These are phyloP conservation scores for Furcifer pardalis DNA, from an alignment of 2,797 vertebrate species.

Conservation along the genomic window DNA sequence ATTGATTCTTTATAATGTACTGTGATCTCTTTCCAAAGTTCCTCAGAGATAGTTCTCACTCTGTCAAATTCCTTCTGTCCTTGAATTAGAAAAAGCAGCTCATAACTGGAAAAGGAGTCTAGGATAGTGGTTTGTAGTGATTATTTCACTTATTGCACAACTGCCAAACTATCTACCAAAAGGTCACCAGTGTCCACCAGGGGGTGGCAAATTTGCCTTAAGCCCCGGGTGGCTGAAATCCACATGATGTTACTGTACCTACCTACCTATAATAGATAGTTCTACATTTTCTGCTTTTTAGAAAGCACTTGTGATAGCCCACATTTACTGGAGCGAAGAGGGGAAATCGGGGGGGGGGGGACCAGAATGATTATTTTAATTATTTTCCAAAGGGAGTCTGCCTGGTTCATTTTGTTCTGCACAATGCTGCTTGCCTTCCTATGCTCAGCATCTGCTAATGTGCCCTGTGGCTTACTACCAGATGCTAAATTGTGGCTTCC, in stretches of 20 bases:
- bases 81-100: neutral
- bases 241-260: too few species aligned
- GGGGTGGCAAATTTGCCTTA: too few species aligned
- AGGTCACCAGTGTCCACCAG: too few species aligned
- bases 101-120: neutral
- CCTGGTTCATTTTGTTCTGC: conserved; percentile 42
- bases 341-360: too few species aligned
- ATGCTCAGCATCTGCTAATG: conserved; percentile 43
- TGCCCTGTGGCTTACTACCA: conserved; percentile 36
- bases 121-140: too few species aligned
- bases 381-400: conserved; percentile 33
- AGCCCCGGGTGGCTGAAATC: too few species aligned
- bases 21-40: too few species aligned
- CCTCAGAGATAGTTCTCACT: too few species aligned
- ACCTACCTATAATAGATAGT: neutral
- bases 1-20: too few species aligned
- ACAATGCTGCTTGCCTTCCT: conserved; percentile 31
- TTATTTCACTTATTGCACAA: too few species aligned
- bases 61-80: too few species aligned
- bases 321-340: neutral
- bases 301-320: conserved; percentile 7
- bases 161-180: too few species aligned
- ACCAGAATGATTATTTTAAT: neutral
- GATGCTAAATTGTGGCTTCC: conserved; percentile 53
- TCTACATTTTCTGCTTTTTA: conserved; percentile 7